A percentile compares a stretch with the other conserved stretches of the same genome.
Conservation (phyloP, 2,113 vertebrate species). For the Sebastes fasciatus region DNA sequence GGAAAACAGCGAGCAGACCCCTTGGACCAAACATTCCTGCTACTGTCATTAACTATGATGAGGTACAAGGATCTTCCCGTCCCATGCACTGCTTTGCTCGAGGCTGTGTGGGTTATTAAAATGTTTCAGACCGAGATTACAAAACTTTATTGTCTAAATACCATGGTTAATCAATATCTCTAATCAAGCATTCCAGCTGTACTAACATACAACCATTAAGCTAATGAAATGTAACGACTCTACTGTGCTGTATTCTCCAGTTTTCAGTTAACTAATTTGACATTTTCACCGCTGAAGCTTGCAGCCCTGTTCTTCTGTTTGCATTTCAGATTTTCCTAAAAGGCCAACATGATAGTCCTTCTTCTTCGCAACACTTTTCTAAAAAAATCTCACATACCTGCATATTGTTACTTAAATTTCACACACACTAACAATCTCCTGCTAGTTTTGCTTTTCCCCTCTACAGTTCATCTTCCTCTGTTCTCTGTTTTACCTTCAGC, state of each 20-base stretch:
- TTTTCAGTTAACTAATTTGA: slow-evolving; percentile 8
- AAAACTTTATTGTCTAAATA: slow-evolving; percentile 16
- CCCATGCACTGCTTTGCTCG: slow-evolving; percentile 73
- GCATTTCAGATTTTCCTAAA: slow-evolving; percentile 7
- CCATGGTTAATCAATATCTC: slow-evolving; percentile 27
- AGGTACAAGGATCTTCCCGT: slow-evolving; percentile 79
- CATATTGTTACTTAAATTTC: neutral
- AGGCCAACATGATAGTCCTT: neutral
- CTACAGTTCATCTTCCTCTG: slow-evolving; percentile 36
- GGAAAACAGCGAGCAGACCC: slow-evolving; percentile 83
- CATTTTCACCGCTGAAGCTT: slow-evolving; percentile 21
- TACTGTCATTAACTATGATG: slow-evolving; percentile 85
- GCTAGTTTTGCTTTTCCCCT: slow-evolving; percentile 1
- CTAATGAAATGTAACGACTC: slow-evolving; percentile 12
- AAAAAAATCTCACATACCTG: neutral
- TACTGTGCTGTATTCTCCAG: neutral
- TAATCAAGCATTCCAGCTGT: slow-evolving; percentile 55
- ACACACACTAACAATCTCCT: neutral
- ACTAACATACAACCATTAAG: slow-evolving; percentile 62
- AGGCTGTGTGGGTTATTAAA: slow-evolving; percentile 45
- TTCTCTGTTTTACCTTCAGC: slow-evolving; percentile 69
- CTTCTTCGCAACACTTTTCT: neutral
- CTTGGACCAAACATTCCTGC: slow-evolving; percentile 85
- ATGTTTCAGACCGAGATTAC: slow-evolving; percentile 18
- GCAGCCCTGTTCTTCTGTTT: neutral